phyloP scores from a whole-genome alignment of 2,797 vertebrate genomes.

The Clarias fuscus region DNA sequence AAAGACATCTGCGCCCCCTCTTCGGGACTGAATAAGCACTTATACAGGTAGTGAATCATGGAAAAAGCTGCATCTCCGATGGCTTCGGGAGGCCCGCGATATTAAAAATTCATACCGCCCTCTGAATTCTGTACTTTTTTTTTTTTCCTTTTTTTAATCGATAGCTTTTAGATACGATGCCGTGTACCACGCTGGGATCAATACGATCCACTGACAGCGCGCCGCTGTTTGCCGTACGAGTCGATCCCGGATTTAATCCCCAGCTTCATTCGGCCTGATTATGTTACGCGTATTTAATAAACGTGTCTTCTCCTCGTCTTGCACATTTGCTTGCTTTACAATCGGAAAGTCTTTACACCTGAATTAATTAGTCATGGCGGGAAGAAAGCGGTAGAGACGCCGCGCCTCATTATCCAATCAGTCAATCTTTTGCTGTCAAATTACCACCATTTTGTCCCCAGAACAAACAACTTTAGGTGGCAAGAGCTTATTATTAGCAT shows the following conservation, averaged over 20 bases:
- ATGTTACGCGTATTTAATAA: conserved; percentile 22
- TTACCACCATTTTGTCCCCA: conserved; percentile 39
- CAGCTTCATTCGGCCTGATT: conserved; percentile 2
- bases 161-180: conserved; percentile 80
- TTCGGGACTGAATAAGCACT: conserved; percentile 26
- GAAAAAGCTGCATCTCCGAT: conserved; percentile 54
- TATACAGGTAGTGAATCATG: conserved; percentile 46
- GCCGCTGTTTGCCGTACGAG: conserved; percentile 28
- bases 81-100: conserved; percentile 60
- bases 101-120: conserved; percentile 81
- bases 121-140: conserved; percentile 72
- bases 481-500: neutral
- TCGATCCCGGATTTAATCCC: conserved; percentile 43
- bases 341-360: neutral
- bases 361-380: neutral
- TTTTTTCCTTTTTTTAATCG: conserved; percentile 75
- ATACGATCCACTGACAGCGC: conserved; percentile 40
- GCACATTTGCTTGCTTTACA: conserved; percentile 14
- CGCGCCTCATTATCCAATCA: conserved; percentile 42
- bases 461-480: conserved; percentile 34
- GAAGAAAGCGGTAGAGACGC: conserved; percentile 2
- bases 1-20: conserved; percentile 14
- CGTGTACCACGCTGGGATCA: conserved; percentile 8
- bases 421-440: conserved; percentile 43
- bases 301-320: neutral